These are phyloP conservation scores for Phasianus colchicus DNA, from an alignment of 2,113 vertebrate genomes.

Conservation along the genomic window DNA sequence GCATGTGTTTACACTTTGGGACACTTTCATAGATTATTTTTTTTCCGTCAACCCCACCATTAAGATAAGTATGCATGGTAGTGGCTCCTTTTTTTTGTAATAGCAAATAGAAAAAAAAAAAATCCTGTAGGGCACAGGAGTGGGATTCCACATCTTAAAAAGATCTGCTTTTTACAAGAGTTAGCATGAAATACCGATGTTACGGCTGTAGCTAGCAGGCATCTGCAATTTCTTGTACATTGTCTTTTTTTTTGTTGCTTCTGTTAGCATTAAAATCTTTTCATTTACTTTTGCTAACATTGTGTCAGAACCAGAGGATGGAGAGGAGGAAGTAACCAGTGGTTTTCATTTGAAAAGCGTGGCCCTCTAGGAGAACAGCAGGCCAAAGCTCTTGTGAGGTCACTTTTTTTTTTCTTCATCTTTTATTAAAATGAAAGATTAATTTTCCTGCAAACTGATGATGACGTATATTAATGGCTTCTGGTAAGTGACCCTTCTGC, in stretches of 20 bases:
- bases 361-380: background rate
- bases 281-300: constrained; percentile 3
- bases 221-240: background rate
- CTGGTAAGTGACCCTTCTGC: background rate
- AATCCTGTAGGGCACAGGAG: background rate
- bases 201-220: background rate
- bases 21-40: background rate
- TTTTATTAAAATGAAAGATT: background rate
- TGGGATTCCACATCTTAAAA: background rate
- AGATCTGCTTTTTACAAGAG: background rate
- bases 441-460: background rate
- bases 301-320: background rate
- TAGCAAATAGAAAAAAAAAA: background rate
- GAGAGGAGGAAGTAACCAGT: background rate
- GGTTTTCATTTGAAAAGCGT: background rate
- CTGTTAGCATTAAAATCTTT: background rate
- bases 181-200: background rate
- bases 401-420: background rate
- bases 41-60: rapidly evolving
- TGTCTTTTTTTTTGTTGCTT: background rate
- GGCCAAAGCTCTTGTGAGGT: background rate
- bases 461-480: background rate
- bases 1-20: background rate
- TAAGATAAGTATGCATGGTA: background rate
- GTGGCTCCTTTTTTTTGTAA: background rate